Base-by-base conservation (phyloP, 2,113 vertebrate species). In the Potamarius usumacintae region DNA sequence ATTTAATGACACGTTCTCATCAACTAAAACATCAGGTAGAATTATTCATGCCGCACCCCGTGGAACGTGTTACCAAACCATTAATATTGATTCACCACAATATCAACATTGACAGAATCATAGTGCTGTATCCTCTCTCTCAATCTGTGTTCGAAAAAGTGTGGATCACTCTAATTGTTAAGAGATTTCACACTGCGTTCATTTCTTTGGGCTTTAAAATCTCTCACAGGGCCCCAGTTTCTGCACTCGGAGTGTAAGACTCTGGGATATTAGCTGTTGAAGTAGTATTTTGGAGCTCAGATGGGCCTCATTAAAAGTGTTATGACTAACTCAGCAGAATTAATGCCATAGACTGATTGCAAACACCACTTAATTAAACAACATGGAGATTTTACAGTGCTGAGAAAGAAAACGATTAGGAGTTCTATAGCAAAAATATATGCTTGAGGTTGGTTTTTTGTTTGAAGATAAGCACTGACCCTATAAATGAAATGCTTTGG, bases 361-460 rank as follows among this genome's bases (percentile, higher is more conserved):
- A 84, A 88, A 55, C 80, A 65, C 63, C 89, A 88, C n/a, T 90
- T 88, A 84, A 90, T 88, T 90, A 88, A 78, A 83, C 84, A 79
- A 84, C 30, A 48, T 42, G 50, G 25, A 86, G 82, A 57, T 86
- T 67, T 88, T 67, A 79, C 57, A 86, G 86, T 63, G 84, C 89
- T 80, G 34, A 42, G 82, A 86, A 42, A 90, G 60, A 88, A 90
- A 83, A 60, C 57, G 81, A 55, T 87, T 76, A 82, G 50, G 77
- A 81, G 62, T 34, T 65, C 27, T 18, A 78, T n/a, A 48, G 48
- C 85, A 85, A 58, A 86, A 42, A 62, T 62, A 82, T 58, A 81
- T 55, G 52, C 63, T 69, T n/a, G 60, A 80, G 55, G 4, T 58
- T 10, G 55, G 17, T 8, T 58, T 34, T 55, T 6, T 11, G 14